Evolutionary conservation across 2,888 invertebrate genomes (phyloP), one percentile per base, ranked within the genome.

Genomic region (Resseliella maxima): DNA sequence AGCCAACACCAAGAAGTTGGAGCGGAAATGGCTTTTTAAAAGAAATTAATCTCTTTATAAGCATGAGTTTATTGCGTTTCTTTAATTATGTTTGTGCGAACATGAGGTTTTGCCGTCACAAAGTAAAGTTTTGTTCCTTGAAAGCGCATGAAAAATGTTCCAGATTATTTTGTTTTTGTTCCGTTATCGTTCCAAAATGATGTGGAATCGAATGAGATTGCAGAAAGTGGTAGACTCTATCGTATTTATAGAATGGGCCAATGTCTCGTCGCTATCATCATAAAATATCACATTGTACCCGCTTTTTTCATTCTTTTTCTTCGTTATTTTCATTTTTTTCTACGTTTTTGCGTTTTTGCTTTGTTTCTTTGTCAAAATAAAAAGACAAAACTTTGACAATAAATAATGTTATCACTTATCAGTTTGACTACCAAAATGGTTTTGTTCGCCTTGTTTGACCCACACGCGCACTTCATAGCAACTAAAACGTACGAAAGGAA

Each of bases 11-110:
- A 72, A 27, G 31, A 72, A 72, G 31, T 72, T 72, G 72, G n/a
- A 72, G 31, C 72, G 72, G 72, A 72, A 72, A 72, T 72, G 72
- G 72, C 72, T 72, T 72, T 72, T 72, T 72, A 72, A 72, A 72
- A 72, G 72, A 72, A 72, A 72, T 72, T 72, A 72, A 72, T 72
- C 72, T 72, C 72, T 72, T 72, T 72, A 72, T 72, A 72, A 72
- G 72, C 72, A 72, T 72, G 72, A 72, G 72, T 72, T 72, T 72
- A 72, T 72, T 72, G 72, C 31, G 35, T 72, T 72, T 31, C 72
- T 72, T 72, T 72, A 72, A 72, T 72, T 72, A 72, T 72, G 72
- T 72, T 72, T 72, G 72, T 72, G 72, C 2, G 72, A 31, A 35
- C 59, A 24, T 72, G 72, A 72, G 72, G 27, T 72, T 72, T 72